Base-by-base conservation (phyloP, 2,113 vertebrate species). In the Anguilla rostrata region DNA sequence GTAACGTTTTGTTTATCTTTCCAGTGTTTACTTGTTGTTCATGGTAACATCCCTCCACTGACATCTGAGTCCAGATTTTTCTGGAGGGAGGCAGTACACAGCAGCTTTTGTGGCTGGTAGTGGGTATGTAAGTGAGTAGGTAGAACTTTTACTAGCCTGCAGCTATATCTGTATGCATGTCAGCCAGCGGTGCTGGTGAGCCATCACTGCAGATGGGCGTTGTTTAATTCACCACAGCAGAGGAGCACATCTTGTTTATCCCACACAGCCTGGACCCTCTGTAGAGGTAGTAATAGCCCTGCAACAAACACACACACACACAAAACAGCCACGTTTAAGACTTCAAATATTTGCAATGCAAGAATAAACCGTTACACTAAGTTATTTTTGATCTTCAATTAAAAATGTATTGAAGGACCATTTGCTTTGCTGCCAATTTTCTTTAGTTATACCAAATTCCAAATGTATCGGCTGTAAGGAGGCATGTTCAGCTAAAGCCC, bases 221-320 rank as follows among this genome's bases (percentile, higher is more conserved):
- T 43, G 16, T 39, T 92, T 91, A 98, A 89, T 94, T 92, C 88
- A 98, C 91, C 39, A 97, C 91, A 6, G 97, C 97, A 0, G 97
- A 97, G 81, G 96, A 97, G 91, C 96, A 96, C 97, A 98, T 97
- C 85, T 88, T 92, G 91, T 98, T 97, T 91, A 98, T 96, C 11
- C 97, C 97, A 83, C 97, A 98, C 26, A 96, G 94, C 26, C 92
- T 94, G 8, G 94, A 95, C 0, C 97, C 97, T 1, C 95, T 96
- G 88, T 97, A 95, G 26, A 98, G 91, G 92, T 98, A 96, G 91
- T 98, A 98, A 91, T 98, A 98, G 79, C 97, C 97, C 97, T 98
- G 93, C 12, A 66, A 71, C 82, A 90, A 18, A 84, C 26, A 39
- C 5, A 86, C 1, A 82, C 18, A 46, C 39, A 0, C n/a, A 66